Evolutionary conservation across 1,140 invertebrate genomes (phyloP).

Genomic region (Drosophila malerkotliana): DNA sequence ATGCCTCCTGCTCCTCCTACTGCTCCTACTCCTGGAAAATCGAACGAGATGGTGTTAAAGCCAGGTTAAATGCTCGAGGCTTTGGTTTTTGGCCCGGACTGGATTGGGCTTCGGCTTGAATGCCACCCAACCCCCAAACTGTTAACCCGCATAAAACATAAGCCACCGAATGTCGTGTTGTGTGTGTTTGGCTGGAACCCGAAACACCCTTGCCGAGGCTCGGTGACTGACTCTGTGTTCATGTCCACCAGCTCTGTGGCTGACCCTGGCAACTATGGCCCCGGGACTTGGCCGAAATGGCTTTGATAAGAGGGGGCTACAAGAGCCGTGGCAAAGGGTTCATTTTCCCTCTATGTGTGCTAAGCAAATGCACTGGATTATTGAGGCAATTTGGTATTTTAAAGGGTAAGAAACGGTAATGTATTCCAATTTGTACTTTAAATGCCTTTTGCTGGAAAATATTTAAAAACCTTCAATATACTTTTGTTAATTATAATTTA

Average conservation of each 20-base stretch:
- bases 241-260: conserved; percentile 53
- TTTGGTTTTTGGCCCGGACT: neutral
- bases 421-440: too few relatives aligned
- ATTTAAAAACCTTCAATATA: neutral
- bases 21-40: neutral
- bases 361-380: neutral
- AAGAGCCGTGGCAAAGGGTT: neutral
- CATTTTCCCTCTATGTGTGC: neutral
- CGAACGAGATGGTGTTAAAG: conserved; percentile 54
- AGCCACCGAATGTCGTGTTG: conserved; percentile 46
- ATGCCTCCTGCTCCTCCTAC: neutral
- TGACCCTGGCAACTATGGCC: conserved; percentile 18
- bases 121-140: neutral
- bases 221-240: conserved; percentile 49
- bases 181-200: conserved; percentile 16
- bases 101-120: conserved; percentile 3
- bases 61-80: conserved; percentile 47
- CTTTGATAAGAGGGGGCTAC: conserved; percentile 47
- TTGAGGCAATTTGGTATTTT: neutral
- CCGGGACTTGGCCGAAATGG: conserved; percentile 30
- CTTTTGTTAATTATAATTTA: conserved; percentile 5
- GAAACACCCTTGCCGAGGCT: neutral
- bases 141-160: conserved; percentile 65
- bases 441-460: too few relatives aligned
- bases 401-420: too few relatives aligned